Conservation (phyloP, 2,797 vertebrate species). For the Allobates femoralis region DNA sequence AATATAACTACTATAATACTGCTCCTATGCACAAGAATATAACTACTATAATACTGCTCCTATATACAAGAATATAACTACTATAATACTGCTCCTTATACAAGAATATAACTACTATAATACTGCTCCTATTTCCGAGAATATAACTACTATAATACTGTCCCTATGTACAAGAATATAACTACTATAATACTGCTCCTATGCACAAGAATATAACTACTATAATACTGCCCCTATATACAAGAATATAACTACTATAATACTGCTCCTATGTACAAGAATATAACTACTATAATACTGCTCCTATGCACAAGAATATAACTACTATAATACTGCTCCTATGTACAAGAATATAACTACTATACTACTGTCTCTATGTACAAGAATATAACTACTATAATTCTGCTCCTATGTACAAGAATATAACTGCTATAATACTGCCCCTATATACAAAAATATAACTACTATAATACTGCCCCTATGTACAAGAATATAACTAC, state of each 20-base stretch:
- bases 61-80: too few species aligned
- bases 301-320: neutral
- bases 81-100: neutral
- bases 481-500: too few species aligned
- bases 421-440: too few species aligned
- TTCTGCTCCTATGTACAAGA: too few species aligned
- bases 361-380: too few species aligned
- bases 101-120: slow-evolving; percentile 11
- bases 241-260: slow-evolving; percentile 1
- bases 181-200: slow-evolving; percentile 1
- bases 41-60: too few species aligned
- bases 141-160: neutral
- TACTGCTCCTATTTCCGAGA: neutral
- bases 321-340: neutral
- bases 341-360: too few species aligned
- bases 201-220: slow-evolving; percentile 13
- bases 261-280: too few species aligned
- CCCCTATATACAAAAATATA: too few species aligned
- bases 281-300: slow-evolving; percentile 8
- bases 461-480: too few species aligned
- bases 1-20: slow-evolving; percentile 4
- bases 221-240: slow-evolving; percentile 1
- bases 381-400: too few species aligned
- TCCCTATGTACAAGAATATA: neutral
- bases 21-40: neutral